Conservation (phyloP, 2,888 invertebrate genomes). For the Cryptus armator region DNA sequence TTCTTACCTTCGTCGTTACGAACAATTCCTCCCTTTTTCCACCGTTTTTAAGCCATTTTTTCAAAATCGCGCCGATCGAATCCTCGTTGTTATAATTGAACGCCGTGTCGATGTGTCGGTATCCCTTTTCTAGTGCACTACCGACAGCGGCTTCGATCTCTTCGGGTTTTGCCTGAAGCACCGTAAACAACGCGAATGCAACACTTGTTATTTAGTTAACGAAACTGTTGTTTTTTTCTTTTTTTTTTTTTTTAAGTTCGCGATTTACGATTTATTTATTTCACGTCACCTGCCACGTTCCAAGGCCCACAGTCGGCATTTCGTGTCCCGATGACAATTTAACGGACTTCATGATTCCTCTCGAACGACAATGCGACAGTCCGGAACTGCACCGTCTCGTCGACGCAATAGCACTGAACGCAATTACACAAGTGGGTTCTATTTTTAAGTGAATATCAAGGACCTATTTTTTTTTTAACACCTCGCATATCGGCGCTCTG, state of each 20-base stretch:
- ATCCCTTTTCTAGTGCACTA: constrained; percentile 90
- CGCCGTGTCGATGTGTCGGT: constrained; percentile 93
- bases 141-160: constrained; percentile 89
- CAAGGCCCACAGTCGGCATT: constrained; percentile 91
- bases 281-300: constrained; percentile 89
- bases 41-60: constrained; percentile 88
- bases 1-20: constrained; percentile 91
- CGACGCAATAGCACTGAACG: constrained; percentile 60
- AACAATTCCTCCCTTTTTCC: constrained; percentile 91
- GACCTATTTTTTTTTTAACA: neutral
- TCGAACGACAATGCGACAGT: constrained; percentile 32
- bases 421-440: constrained; percentile 69
- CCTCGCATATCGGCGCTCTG: neutral
- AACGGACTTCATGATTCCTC: constrained; percentile 75
- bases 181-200: constrained; percentile 16
- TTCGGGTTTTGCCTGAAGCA: constrained; percentile 87
- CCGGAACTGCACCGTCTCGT: constrained; percentile 53
- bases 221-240: neutral
- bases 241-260: constrained; percentile 2
- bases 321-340: constrained; percentile 84
- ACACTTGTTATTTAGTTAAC: constrained; percentile 20
- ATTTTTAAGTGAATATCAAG: constrained; percentile 59
- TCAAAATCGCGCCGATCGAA: constrained; percentile 89
- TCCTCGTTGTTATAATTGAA: constrained; percentile 93
- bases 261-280: neutral